These are phyloP conservation scores for Brachystomella parvula DNA, from an alignment of 1,140 invertebrate species.

Conservation along the genomic window DNA sequence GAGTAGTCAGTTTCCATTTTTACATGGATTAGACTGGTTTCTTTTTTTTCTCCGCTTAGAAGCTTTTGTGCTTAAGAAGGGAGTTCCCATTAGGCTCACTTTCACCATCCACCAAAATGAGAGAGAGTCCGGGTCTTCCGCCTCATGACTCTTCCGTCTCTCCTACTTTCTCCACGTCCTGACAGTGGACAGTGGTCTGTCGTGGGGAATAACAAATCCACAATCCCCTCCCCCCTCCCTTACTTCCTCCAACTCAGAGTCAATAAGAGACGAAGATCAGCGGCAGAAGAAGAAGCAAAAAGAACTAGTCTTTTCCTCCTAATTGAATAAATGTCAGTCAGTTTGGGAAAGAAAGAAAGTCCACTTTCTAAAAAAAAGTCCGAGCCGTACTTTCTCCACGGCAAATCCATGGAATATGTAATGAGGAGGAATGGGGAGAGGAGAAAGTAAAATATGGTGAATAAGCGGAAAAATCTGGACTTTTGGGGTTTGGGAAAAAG, in stretches of 20 bases:
- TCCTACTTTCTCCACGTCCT: neutral
- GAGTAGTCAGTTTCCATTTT: neutral
- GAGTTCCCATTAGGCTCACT: neutral
- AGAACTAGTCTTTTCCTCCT: neutral
- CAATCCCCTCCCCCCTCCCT: neutral
- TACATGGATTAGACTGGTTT: neutral
- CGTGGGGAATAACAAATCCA: constrained; percentile 1
- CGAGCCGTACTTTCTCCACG: too few relatives aligned
- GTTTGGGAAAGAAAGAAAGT: too few relatives aligned
- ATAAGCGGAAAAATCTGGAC: neutral
- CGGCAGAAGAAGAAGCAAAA: neutral
- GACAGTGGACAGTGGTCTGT: neutral
- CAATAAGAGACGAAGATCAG: neutral
- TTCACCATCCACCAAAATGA: neutral
- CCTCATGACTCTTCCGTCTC: neutral
- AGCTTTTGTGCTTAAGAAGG: neutral
- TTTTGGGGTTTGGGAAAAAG: neutral
- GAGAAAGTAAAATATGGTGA: neutral
- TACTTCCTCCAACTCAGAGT: neutral
- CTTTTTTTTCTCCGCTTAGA: neutral
- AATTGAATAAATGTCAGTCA: constrained; percentile 9
- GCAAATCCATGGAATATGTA: too few relatives aligned
- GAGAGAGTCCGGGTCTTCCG: neutral
- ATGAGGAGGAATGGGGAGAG: neutral
- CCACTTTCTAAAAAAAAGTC: too few relatives aligned